A percentile compares a stretch with the other conserved stretches of the same genome.
Conservation (phyloP, 2,113 vertebrate genomes). For the Erinaceus europaeus region DNA sequence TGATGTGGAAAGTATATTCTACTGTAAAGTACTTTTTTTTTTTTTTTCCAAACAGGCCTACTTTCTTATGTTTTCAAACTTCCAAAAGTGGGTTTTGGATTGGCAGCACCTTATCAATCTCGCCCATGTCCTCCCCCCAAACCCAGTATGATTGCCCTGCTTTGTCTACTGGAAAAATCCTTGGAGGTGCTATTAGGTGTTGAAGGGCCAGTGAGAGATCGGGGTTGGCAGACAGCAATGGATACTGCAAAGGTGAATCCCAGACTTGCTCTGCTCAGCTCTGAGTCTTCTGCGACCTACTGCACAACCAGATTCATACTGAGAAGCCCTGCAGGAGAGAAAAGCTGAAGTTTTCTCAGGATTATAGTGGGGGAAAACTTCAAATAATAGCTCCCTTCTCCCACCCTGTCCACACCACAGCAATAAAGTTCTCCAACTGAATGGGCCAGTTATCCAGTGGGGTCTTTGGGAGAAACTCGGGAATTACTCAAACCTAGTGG, state of each 20-base stretch:
- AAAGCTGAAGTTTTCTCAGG: neutral
- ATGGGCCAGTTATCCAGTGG: neutral
- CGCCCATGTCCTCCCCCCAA: no score
- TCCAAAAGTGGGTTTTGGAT: neutral
- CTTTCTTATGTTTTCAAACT: neutral
- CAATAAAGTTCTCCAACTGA: neutral
- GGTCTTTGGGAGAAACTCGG: neutral
- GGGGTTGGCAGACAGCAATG: neutral
- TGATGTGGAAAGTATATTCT: neutral
- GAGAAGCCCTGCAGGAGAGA: neutral
- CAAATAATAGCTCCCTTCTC: rapidly evolving
- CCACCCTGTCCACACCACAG: neutral
- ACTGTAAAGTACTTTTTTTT: neutral
- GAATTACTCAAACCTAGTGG: neutral
- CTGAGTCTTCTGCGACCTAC: neutral
- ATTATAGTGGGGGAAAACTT: neutral
- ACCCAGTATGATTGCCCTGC: neutral
- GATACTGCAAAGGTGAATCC: no score
- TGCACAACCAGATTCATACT: neutral
- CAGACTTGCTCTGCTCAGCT: neutral
- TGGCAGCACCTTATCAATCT: no score
- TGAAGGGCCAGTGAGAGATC: neutral
- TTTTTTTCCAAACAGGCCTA: neutral
- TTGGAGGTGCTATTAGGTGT: no score
- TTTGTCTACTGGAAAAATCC: neutral